Evolutionary conservation across 2,888 invertebrate species (phyloP), one percentile per base, ranked within the genome.

Genomic region (Agapostemon virescens): DNA sequence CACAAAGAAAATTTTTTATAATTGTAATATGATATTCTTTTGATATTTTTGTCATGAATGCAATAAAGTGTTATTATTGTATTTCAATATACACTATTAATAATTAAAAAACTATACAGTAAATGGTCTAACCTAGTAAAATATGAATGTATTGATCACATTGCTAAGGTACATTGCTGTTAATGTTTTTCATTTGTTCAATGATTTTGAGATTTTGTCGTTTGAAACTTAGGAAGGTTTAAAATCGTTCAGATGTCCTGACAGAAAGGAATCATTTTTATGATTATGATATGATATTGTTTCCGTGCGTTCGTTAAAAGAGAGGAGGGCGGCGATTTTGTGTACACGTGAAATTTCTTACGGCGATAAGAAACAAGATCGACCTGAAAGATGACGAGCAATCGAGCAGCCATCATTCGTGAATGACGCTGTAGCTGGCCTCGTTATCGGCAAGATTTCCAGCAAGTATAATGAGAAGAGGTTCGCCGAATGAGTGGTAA

Each of bases 401-500:
- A 70, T 69, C 61, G n/a, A 69, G 30, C 52, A 36, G 42, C 33
- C 74, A 17, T 52, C 61, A 68, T 23, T 80, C 58, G 42, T 82
- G 82, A 77, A 70, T 77, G 73, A 26, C n/a, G 23, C 82, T 77
- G 69, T 81, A 81, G 77, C 42, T 82, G 77, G 73, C 82, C 82
- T 77, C 67, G 82, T 82, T 82, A 82, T 82, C 82, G 72, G 64
- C 73, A 72, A 77, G 82, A 77, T 82, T 82, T 82, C 82, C 82
- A 81, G 82, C 77, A 73, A 82, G 82, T 82, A 82, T 74, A 82
- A 82, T 77, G 82, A 82, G 82, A 82, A 72, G 82, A 82, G 82
- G 77, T 82, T 82, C 82, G 73, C 36, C 82, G 82, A 82, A 82
- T 66, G 72, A 81, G 76, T 73, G 71, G 82, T 77, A 81, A 82